Percentiles rank a stretch among this genome's conserved stretches.
Evolutionary conservation across 2,888 invertebrate species (phyloP).

Genomic region (Harpalus rufipes): DNA sequence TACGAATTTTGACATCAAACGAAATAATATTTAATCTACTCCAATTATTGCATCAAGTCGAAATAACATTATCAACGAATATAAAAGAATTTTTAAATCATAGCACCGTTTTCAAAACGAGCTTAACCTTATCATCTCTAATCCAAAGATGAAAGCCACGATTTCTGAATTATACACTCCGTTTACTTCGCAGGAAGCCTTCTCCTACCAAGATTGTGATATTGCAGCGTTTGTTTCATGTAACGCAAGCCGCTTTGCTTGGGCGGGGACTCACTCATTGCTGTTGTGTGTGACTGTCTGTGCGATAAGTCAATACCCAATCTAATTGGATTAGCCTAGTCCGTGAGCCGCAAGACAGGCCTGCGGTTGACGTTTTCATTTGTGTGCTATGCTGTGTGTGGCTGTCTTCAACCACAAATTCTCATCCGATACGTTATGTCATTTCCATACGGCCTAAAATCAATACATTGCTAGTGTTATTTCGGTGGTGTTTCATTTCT

Average conservation of each 20-base stretch:
- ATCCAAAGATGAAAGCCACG: background rate
- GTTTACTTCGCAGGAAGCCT: background rate
- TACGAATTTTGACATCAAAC: too few species aligned
- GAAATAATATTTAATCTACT: too few species aligned
- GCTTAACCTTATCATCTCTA: background rate
- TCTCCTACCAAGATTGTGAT: conserved; percentile 6
- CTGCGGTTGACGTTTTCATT: conserved; percentile 52
- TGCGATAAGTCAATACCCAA: conserved; percentile 62
- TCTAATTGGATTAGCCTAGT: conserved; percentile 64
- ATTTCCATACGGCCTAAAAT: conserved; percentile 32
- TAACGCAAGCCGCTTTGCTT: background rate
- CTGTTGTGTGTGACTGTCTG: conserved; percentile 20
- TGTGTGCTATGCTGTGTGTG: background rate
- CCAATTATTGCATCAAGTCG: too few species aligned
- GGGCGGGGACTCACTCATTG: background rate
- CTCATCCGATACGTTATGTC: conserved; percentile 13
- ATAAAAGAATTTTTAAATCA: too few species aligned
- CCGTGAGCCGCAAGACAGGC: conserved; percentile 27
- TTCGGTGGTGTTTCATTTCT: background rate
- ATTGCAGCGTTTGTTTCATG: conserved; percentile 23
- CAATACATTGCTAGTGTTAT: conserved; percentile 26
- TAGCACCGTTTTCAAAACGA: background rate
- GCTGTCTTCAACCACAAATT: conserved; percentile 16
- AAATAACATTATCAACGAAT: too few species aligned
- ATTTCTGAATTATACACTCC: conserved; percentile 4